Percentiles rank a stretch among this genome's conserved stretches.
These are phyloP conservation scores for Takifugu rubripes DNA, from an alignment of 2,797 vertebrate genomes.

Conservation along the genomic window DNA sequence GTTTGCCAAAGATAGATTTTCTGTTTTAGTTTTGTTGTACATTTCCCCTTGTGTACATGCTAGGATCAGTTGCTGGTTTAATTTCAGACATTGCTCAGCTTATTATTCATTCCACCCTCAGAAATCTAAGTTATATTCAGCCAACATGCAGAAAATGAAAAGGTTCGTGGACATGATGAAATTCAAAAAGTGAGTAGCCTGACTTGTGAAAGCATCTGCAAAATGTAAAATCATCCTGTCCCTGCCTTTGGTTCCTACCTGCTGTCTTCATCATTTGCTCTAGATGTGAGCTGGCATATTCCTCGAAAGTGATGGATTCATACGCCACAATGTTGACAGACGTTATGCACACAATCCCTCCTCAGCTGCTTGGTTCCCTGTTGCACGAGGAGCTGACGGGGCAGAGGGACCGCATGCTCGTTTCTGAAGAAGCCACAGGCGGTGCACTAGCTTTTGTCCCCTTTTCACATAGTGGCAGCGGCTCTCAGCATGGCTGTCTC, in stretches of 20 bases:
- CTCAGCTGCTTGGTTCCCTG: constrained; percentile 69
- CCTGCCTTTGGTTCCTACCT: fast-evolving
- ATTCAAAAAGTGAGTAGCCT: constrained; percentile 48
- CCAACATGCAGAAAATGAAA: constrained; percentile 22
- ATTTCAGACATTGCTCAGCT: neutral
- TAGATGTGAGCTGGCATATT: constrained; percentile 46
- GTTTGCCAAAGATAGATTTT: neutral
- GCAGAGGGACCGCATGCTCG: constrained; percentile 69
- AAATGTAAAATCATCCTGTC: neutral
- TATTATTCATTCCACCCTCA: constrained; percentile 14
- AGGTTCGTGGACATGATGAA: constrained; percentile 28
- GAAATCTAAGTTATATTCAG: neutral
- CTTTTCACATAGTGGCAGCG: constrained; percentile 11
- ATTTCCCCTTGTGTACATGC: too few species aligned
- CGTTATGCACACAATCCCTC: constrained; percentile 52
- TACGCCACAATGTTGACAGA: constrained; percentile 57
- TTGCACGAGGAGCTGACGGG: constrained; percentile 80
- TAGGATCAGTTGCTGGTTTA: neutral
- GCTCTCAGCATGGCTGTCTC: constrained; percentile 50
- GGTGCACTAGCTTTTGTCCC: constrained; percentile 74
- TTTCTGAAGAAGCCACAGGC: constrained; percentile 73
- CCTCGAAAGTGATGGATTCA: fast-evolving
- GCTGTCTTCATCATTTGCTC: fast-evolving
- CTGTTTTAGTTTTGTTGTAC: neutral
- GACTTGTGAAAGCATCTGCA: neutral